Base-by-base conservation (phyloP, 2,113 vertebrate genomes). In the Leucosticte australis region DNA sequence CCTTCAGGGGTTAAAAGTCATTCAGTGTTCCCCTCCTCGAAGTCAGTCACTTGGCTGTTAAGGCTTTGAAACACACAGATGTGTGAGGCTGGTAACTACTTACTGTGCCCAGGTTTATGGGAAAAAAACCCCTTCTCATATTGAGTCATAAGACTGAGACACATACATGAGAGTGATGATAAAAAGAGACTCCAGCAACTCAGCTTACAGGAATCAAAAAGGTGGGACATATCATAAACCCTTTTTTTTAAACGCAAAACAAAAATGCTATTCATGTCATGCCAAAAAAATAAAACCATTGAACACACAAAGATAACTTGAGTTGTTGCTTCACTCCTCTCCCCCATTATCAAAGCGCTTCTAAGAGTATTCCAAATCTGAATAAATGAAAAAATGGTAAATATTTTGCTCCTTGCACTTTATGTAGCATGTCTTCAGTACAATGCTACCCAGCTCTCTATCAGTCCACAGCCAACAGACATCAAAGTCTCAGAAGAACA, bases 231-330 rank as follows among this genome's bases (percentile, higher is more conserved):
- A 62, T 4, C 8, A 57, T 9, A 53, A 67, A 87, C 21, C 4
- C 3, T 42, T 10, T 9, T 19, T 9, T 10, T n/a, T 6, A 18
- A 41, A 21, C 10, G 9, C 5, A 19, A 35, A 9, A 3, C 7
- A 35, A 68, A 69, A 79, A 17, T 5, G 6, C 67, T 44, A 77
- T 14, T 74, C 15, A n/a, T 11, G 22, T 71, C 21, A 30, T 28
- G 33, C 22, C 7, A 87, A 68, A 59, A 70, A 63, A 50, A 33
- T 8, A 1, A 75, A 68, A 41, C 6, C 4, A 53, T 0, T 64
- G 20, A 52, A 81, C 42, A 47, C 14, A 71, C 5, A 62, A 76
- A 60, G 24, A 69, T 28, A 60, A 47, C 7, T 12, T 10, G 12
- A 79, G 14, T 64, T 82, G 27, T 44, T 85, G 8, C 17, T 74